Evolutionary conservation across 2,797 vertebrate genomes (phyloP), one percentile per base, ranked within the genome.

Genomic region (Podarcis siculus): DNA sequence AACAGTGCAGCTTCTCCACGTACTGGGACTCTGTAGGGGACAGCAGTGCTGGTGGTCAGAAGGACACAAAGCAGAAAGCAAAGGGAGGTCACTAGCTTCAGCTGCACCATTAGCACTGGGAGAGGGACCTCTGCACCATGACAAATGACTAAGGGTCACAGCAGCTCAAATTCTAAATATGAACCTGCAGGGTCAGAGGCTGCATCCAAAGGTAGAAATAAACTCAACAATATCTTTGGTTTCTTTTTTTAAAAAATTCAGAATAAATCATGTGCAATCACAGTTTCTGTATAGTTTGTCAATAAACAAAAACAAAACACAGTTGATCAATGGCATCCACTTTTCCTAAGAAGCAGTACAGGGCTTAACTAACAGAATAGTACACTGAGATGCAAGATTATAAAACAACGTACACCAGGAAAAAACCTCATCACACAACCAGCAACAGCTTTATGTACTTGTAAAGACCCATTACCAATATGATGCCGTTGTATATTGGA

Each of bases 1-100:
- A 97, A 27, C 83, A 79, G 19, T 96, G 90, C 86, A 97, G 90
- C 2, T 89, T 92, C 35, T 95, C 85, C 1, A 84, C 4, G 0
- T 21, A 97, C 73, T 89, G 92, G 0, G 69, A 69, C 91, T 97
- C 97, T 96, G 90, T 3, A 5, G 69, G 58, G 58, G 27, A 49
- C 49, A 35, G 4, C 21, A 3, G 81, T 61, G 78, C 6, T 13
- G 17, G 3, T 42, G 39, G 9, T 42, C 0, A 32, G 1, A 5
- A 55, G 37, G 21, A 2, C 0, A 32, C 27, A 3, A 27, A 8
- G 77, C 37, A 12, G 32, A 19, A n/a, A 5, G 21, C 27, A 17
- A 15, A 8, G 2, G 45, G 30, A 30, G 10, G 25, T 21, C 3
- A 39, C 73, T 15, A 58, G 49, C n/a, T 19, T 32, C n/a, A 23